A percentile compares a stretch with the other conserved stretches of the same genome.
Evolutionary conservation across 2,888 invertebrate species (phyloP).

Genomic region (Microctonus brassicae): DNA sequence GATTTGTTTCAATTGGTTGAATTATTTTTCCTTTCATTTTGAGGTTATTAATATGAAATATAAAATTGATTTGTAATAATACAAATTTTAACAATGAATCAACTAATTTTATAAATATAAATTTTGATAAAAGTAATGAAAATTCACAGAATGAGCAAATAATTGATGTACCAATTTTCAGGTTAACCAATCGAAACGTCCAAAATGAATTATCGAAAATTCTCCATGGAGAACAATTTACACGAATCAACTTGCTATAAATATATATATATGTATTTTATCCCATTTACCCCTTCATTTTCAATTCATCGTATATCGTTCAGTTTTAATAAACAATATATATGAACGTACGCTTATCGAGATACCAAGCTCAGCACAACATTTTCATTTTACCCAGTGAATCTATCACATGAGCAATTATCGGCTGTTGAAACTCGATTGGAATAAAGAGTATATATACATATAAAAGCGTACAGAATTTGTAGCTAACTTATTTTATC

Average conservation of each 20-base stretch:
- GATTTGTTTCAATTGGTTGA: too few species aligned
- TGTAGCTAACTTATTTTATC: neutral
- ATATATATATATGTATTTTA: neutral
- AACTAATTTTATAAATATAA: too few species aligned
- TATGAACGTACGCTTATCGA: too few species aligned
- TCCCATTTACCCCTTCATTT: too few species aligned
- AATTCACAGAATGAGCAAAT: neutral
- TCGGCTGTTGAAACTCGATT: slow-evolving; percentile 18
- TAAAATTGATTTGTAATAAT: too few species aligned
- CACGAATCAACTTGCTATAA: neutral
- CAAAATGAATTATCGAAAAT: neutral
- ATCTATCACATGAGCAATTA: slow-evolving; percentile 17
- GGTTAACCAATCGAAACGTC: neutral
- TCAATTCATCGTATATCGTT: too few species aligned
- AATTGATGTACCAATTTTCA: neutral
- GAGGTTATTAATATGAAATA: too few species aligned
- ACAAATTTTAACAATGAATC: too few species aligned
- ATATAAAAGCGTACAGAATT: neutral
- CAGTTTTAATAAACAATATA: too few species aligned
- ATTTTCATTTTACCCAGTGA: slow-evolving; percentile 5
- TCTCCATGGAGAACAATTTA: neutral
- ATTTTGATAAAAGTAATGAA: neutral
- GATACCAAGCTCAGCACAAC: too few species aligned
- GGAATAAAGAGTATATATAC: slow-evolving; percentile 1
- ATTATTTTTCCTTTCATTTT: too few species aligned